Evolutionary conservation across 1,140 invertebrate genomes (phyloP).

Genomic region (Trachymyrmex cornetzi): DNA sequence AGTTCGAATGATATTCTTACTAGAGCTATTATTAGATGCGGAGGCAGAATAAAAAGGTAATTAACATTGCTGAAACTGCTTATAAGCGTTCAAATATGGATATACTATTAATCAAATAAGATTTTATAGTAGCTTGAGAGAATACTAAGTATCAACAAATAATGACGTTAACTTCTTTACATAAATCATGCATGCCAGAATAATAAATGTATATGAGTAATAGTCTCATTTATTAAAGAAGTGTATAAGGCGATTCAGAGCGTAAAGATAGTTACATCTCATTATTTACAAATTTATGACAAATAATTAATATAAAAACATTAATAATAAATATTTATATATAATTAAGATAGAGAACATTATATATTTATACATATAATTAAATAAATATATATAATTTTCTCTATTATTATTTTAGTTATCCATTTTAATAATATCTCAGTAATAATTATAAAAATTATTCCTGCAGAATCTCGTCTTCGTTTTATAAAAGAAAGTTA

Average conservation of each 20-base stretch:
- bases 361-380: background rate
- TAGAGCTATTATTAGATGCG: conserved; percentile 2
- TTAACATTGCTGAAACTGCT: background rate
- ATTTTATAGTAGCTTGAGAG: conserved; percentile 19
- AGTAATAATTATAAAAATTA: background rate
- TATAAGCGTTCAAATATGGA: conserved; percentile 2
- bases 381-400: background rate
- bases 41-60: conserved; percentile 25
- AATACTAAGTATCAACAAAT: conserved; percentile 26
- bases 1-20: background rate
- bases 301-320: background rate
- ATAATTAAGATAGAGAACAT: too few species aligned
- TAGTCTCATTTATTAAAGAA: background rate
- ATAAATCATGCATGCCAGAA: conserved; percentile 22
- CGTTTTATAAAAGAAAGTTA: conserved; percentile 3
- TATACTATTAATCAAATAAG: conserved; percentile 28
- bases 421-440: background rate
- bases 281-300: background rate
- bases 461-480: background rate
- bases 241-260: background rate
- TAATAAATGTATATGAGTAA: background rate
- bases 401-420: background rate
- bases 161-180: conserved; percentile 1
- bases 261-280: background rate
- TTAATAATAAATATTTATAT: background rate